Base-by-base conservation (phyloP, 2,113 vertebrate species). In the Potamarius usumacintae region DNA sequence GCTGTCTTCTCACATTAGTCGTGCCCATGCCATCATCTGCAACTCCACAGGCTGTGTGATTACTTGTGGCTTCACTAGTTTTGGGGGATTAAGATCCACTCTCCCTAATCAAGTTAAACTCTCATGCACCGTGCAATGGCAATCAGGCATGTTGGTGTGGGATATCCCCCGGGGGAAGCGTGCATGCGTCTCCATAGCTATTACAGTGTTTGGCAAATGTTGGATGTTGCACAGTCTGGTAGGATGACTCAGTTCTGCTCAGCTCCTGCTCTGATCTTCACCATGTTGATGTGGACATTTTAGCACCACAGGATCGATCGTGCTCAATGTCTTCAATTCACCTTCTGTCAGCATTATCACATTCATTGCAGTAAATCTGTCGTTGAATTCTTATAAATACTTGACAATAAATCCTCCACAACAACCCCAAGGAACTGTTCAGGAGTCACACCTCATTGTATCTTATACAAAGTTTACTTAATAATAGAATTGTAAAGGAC, bases 271-370 rank as follows among this genome's bases (percentile, higher is more conserved):
- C 55, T 65, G 78, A 82, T 88, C 81, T 50, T 63, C 80, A 82
- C 82, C 82, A 63, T 82, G 85, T 83, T 77, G 77, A 88, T 85
- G 84, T 78, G 52, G 48, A 86, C 83, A 87, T 88, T 69, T 88
- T 90, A 86, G 84, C 63, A 82, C 84, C 52, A 27, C 87, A 20
- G 89, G 87, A 91, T 90, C 90, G 88, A 92, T 91, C 55, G 67
- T 20, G 83, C 67, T 87, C 87, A 91, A 78, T 87, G 83, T 89
- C 50, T 89, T 91, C 92, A 90, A 93, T 93, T 94, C 92, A 91
- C 82, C 87, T 90, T 89, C 90, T 91, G 91, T 95, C 92, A 92
- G 92, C 83, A 85, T 15, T 84, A 83, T 92, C 93, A 92, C 92
- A 89, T 18, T 9, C 42, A 57, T 89, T 87, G 58, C 81, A 88